Evolutionary conservation across 2,797 vertebrate genomes (phyloP), one percentile per base, ranked within the genome.

Genomic region (Chelmon rostratus): DNA sequence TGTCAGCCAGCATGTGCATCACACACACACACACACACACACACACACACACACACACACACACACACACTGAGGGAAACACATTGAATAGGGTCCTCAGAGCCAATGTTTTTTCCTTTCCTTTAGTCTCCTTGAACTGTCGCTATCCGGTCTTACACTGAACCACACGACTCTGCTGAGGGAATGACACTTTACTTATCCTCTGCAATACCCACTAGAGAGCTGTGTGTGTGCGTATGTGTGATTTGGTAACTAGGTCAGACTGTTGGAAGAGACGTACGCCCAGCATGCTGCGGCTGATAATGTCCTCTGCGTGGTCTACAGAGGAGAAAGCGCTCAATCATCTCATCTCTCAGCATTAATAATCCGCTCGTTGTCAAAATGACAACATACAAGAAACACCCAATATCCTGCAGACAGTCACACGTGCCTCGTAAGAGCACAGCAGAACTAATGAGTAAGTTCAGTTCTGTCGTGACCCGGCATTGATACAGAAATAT

Each of bases 211-310:
- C 50, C 59, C 53, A 21, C 64, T 67, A 61, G 62, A 88, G 78
- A 87, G 52, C 67, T 61, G 21, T 68, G 68, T 69, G 62, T 40
- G 35, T 65, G 65, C 40, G 35, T 56, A 70, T 63, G 68, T 63
- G 66, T 38, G 33, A 75, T 82, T 84, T 85, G 37, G 64, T 83
- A 93, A 91, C 81, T 91, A 76, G 87, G 88, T 90, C 89, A 90
- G 83, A 85, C 70, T 57, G 64, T 50, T 82, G 79, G 71, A 70
- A 56, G 76, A 83, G 77, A 80, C 65, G 31, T 18, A 63, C 68
- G 73, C 69, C 77, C 76, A 72, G 76, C 64, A 76, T 68, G 78
- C 50, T 76, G 85, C 8, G 6, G 69, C 59, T 68, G 73, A 82
- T 86, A 58, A 79, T 74, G 73, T 86, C 84, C 84, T 77, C 72